Evolutionary conservation across 2,888 invertebrate genomes (phyloP).

Genomic region (Cryptus armator): DNA sequence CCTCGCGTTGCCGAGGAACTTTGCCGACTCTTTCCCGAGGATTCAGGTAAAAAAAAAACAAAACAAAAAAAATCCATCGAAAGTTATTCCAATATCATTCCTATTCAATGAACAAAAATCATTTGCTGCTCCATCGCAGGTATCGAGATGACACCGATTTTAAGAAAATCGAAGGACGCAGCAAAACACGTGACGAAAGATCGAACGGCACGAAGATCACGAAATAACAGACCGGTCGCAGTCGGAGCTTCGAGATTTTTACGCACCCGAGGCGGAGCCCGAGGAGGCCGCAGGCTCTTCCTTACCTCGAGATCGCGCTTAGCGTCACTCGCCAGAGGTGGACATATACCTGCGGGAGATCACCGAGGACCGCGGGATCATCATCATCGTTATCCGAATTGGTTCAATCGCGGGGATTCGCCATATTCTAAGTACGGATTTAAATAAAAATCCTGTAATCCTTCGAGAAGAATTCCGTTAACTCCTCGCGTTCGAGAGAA

Average conservation of each 20-base stretch:
- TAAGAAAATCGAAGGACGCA: conserved; percentile 94
- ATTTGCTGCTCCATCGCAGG: conserved; percentile 72
- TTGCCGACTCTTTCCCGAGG: conserved; percentile 97
- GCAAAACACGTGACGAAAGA: conserved; percentile 88
- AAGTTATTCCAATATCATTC: neutral
- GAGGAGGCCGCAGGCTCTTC: conserved; percentile 87
- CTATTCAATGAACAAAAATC: conserved; percentile 30
- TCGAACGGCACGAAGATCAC: conserved; percentile 85
- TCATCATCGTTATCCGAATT: conserved; percentile 80
- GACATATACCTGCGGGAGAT: conserved; percentile 78
- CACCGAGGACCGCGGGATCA: conserved; percentile 81
- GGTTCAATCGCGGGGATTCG: conserved; percentile 82
- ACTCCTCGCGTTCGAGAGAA: too few relatives aligned
- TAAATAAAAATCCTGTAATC: conserved; percentile 2
- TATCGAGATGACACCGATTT: conserved; percentile 95
- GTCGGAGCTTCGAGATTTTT: conserved; percentile 79
- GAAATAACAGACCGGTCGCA: conserved; percentile 82
- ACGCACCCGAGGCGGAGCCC: conserved; percentile 80
- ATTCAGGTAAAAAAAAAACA: conserved; percentile 87
- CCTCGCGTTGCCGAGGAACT: conserved; percentile 97
- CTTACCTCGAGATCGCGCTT: conserved; percentile 89
- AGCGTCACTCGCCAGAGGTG: conserved; percentile 83
- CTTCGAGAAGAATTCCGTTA: neutral
- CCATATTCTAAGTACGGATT: conserved; percentile 81
- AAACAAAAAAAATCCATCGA: neutral